Evolutionary conservation across 2,113 vertebrate genomes (phyloP), one percentile per base, ranked within the genome.

Genomic region (Nicator chloris): DNA sequence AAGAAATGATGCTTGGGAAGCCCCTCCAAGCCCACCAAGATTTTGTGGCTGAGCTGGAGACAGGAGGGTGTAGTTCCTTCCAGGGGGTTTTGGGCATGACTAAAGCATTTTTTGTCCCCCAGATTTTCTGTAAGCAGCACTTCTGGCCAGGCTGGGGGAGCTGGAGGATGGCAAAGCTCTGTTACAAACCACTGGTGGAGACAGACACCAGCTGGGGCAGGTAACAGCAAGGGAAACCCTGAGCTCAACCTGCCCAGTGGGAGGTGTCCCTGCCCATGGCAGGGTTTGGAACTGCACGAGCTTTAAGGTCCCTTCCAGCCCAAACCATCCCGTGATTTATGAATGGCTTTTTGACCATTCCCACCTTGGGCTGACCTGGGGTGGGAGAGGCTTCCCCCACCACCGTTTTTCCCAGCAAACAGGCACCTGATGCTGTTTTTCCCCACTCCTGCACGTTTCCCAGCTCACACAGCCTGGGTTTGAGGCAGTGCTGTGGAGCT

Each of bases 371-470:
- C 33, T 70, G 45, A 40, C 54, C 56, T 27, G n/a, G 0, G 3
- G 3, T 4, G 22, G 10, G 22, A 21, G 49, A 69, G 14, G 31
- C 10, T 65, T 70, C 59, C 78, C 37, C 72, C 77, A 57, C 0
- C 1, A 11, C 40, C 0, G 0, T 9, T 69, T 53, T 47, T 14
- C 53, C 59, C 77, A 75, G 56, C 23, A 28, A 68, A 40, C 39
- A 64, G 39, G 39, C 30, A 30, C 4, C 78, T 40, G 71, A 3
- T 3, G 1, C 49, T 39, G 8, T 86, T 92, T 60, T 37, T 0
- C 54, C 71, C 66, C 2, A 1, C 18, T 13, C n/a, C 15, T 64
- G n/a, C 3, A 9, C 0, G 4, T 40, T 88, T 76, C 7, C 65
- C 82, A 39, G 3, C 50, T 37, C 30, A 24, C 27, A 2, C 20